Conservation (phyloP, 2,797 vertebrate species). For the Ficedula albicollis region DNA sequence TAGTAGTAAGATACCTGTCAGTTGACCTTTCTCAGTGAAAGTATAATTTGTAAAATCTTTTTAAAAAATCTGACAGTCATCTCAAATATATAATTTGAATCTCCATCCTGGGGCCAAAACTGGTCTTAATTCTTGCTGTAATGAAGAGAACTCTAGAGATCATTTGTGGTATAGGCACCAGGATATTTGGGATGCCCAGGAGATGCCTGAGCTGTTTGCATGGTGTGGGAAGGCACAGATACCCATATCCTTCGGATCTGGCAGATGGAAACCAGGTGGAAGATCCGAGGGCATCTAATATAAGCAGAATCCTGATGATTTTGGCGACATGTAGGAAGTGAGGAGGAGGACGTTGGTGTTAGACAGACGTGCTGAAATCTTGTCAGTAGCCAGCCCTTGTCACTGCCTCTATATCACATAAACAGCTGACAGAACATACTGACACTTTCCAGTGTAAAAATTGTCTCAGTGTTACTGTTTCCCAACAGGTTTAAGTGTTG, state of each 20-base stretch:
- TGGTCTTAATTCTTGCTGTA: not conserved
- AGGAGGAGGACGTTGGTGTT: constrained; percentile 7
- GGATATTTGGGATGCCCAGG: not conserved
- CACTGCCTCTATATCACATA: not conserved
- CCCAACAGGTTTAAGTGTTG: constrained; percentile 24
- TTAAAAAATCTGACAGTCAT: not conserved
- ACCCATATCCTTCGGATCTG: not conserved
- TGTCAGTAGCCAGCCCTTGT: not conserved
- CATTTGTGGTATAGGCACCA: not conserved
- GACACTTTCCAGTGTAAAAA: constrained; percentile 32
- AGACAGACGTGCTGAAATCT: constrained; percentile 25
- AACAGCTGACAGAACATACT: constrained; percentile 22
- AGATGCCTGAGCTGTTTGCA: not conserved
- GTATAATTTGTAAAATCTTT: not conserved
- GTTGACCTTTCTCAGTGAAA: constrained; percentile 18
- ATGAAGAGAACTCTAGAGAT: not conserved
- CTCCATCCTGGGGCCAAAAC: not conserved
- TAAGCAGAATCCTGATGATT: not conserved
- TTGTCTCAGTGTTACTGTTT: not conserved
- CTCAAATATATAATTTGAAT: not conserved
- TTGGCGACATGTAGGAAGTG: not conserved
- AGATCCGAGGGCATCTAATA: not conserved
- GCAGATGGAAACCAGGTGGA: not conserved
- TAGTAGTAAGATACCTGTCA: not conserved
- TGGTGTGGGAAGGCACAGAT: not conserved